Conservation (phyloP, 2,797 vertebrate species). For the Molothrus aeneus region DNA sequence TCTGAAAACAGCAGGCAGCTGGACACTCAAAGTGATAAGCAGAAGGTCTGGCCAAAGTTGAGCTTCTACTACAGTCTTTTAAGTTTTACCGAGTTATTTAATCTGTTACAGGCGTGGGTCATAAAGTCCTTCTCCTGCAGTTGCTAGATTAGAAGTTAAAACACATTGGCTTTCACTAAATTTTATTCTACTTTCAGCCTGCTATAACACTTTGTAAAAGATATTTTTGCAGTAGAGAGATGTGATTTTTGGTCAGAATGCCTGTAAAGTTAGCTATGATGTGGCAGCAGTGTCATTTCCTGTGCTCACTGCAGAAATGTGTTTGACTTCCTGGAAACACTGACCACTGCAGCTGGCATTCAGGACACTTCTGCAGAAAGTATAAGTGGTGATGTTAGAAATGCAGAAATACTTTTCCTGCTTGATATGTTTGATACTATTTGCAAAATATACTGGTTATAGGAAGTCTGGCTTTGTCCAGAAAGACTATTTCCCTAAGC, state of each 20-base stretch:
- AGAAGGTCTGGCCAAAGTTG: not conserved
- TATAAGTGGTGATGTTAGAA: not conserved
- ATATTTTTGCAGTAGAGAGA: not conserved
- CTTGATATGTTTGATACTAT: not conserved
- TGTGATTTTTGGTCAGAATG: not conserved
- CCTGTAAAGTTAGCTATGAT: not conserved
- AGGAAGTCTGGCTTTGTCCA: not conserved
- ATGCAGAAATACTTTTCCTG: not conserved
- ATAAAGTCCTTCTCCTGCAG: not conserved
- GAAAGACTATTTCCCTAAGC: not conserved
- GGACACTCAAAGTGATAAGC: not conserved
- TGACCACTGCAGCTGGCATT: not conserved
- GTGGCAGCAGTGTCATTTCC: not conserved
- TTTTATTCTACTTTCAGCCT: not conserved
- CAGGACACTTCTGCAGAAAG: not conserved
- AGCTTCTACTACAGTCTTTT: not conserved
- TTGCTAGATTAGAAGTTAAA: not conserved
- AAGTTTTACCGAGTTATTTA: not conserved
- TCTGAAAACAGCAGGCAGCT: not conserved
- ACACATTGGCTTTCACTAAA: not conserved
- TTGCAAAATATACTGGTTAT: not conserved
- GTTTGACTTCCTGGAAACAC: not conserved
- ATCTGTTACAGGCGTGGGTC: fast-evolving
- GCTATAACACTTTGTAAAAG: not conserved
- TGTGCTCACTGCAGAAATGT: not conserved